phyloP scores from a whole-genome alignment of 2,113 vertebrate genomes.

The rat (Rattus norvegicus) region GRCr8 NC_086022.1:44176001-44176500 shows the following conservation, averaged over 20 bases:
- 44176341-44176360: constrained; percentile 45
- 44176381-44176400: constrained; percentile 62
- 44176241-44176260: not conserved
- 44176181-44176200: not conserved
- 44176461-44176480: constrained; percentile 96
- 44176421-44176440: constrained; percentile 84
- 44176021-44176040: constrained; percentile 36
- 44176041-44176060: not conserved
- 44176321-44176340: not conserved
- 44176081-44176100: not conserved
- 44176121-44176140: not conserved
- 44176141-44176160: not conserved
- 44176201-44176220: not conserved
- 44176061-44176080: not conserved
- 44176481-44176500: constrained; percentile 95
- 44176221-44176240: not conserved
- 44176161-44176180: not conserved
- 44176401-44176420: constrained; percentile 73
- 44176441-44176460: constrained; percentile 97
- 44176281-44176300: constrained; percentile 1
- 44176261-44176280: not conserved
- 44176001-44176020: not conserved
- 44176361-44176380: constrained; percentile 30
- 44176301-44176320: constrained; percentile 36
- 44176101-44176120: not conserved